A percentile compares a stretch with the other conserved stretches of the same genome.
These are phyloP conservation scores for Aleadryas rufinucha DNA, from an alignment of 2,113 vertebrate species.

Conservation along the genomic window DNA sequence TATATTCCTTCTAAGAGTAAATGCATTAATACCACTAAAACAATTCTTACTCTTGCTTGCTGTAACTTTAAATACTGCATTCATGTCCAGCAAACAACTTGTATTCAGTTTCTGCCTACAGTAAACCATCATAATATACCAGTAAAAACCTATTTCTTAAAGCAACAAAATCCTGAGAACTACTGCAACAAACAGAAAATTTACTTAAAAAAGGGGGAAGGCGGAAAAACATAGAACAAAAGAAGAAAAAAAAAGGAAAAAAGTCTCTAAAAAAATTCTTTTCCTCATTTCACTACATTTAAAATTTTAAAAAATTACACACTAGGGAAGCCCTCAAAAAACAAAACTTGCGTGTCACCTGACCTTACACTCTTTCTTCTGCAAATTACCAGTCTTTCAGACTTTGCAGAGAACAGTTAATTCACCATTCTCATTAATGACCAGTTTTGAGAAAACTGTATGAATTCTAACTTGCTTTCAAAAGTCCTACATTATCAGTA, in stretches of 20 bases:
- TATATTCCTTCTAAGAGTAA: background rate
- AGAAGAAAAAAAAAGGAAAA: background rate
- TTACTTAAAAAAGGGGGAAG: background rate
- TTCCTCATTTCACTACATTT: background rate
- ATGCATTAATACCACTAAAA: background rate
- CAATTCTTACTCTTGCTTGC: background rate
- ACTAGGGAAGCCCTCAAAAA: background rate
- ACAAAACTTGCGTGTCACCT: background rate
- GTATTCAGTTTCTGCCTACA: background rate
- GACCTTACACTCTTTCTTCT: background rate
- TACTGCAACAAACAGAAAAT: background rate
- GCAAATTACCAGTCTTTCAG: background rate
- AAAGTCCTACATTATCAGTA: background rate
- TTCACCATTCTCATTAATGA: background rate
- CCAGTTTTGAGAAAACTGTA: background rate
- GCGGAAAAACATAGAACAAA: background rate
- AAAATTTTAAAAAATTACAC: background rate
- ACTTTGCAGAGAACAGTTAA: background rate
- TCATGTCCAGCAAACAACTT: background rate
- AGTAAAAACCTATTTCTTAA: background rate
- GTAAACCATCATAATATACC: background rate
- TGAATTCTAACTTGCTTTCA: background rate
- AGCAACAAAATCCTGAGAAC: background rate
- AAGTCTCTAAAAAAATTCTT: background rate
- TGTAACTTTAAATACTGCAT: background rate